A percentile compares a stretch with the other conserved stretches of the same genome.
These are phyloP conservation scores for Poecilobothrus nobilitatus DNA, from an alignment of 2,888 invertebrate genomes.

Conservation along the genomic window DNA sequence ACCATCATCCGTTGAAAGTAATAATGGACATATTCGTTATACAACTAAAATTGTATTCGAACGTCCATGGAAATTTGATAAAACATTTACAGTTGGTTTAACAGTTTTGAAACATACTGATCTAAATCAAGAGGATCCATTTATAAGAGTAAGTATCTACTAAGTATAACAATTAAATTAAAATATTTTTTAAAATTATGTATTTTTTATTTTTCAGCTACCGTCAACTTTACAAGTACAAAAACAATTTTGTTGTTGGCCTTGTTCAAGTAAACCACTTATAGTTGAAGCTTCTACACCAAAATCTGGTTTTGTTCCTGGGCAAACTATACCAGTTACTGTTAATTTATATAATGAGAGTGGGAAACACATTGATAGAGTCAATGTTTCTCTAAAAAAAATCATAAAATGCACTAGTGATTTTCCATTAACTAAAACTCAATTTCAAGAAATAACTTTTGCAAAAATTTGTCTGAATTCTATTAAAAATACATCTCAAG, in stretches of 20 bases:
- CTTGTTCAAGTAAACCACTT: slow-evolving; percentile 32
- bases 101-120: slow-evolving; percentile 70
- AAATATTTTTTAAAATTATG: neutral
- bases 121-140: slow-evolving; percentile 50
- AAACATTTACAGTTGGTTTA: slow-evolving; percentile 55
- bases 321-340: slow-evolving; percentile 32
- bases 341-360: slow-evolving; percentile 53
- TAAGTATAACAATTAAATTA: neutral
- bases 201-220: slow-evolving; percentile 24
- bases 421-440: slow-evolving; percentile 23
- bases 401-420: slow-evolving; percentile 30
- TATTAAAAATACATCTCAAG: slow-evolving; percentile 27
- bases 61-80: slow-evolving; percentile 76
- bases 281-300: slow-evolving; percentile 31
- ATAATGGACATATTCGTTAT: slow-evolving; percentile 49
- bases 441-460: slow-evolving; percentile 30
- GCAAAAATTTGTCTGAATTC: slow-evolving; percentile 28
- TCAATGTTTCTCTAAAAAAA: slow-evolving; percentile 32
- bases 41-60: slow-evolving; percentile 58
- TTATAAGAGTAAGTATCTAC: slow-evolving; percentile 18
- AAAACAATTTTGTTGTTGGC: slow-evolving; percentile 34
- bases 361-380: slow-evolving; percentile 41
- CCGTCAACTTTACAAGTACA: slow-evolving; percentile 29
- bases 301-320: slow-evolving; percentile 38
- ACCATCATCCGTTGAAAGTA: slow-evolving; percentile 49